Evolutionary conservation across 2,113 vertebrate genomes (phyloP).

Genomic region (Arizona elegans): DNA sequence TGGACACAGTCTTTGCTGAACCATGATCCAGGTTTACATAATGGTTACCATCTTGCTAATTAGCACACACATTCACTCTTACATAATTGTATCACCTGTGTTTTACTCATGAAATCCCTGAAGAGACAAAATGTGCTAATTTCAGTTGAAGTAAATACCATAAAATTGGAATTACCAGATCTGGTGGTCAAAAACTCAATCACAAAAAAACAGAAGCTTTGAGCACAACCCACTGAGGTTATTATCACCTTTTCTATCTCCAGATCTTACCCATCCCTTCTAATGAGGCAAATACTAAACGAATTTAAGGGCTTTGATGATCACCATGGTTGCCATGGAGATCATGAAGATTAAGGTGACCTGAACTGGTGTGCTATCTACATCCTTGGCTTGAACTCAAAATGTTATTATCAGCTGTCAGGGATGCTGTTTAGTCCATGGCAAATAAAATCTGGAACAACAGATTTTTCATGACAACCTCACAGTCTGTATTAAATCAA

Average conservation of each 20-base stretch:
- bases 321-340: neutral
- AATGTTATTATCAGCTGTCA: neutral
- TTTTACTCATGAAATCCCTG: neutral
- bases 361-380: neutral
- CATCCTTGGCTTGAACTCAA: neutral
- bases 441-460: neutral
- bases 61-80: neutral
- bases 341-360: neutral
- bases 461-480: neutral
- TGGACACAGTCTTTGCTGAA: neutral
- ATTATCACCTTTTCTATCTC: neutral
- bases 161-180: neutral
- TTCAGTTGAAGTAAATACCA: neutral
- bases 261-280: neutral
- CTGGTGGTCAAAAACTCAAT: neutral
- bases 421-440: neutral
- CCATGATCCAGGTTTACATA: neutral
- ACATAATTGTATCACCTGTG: neutral
- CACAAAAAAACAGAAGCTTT: neutral
- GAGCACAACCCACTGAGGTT: neutral
- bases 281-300: neutral
- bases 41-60: neutral
- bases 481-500: neutral
- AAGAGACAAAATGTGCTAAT: neutral
- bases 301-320: neutral